These are phyloP conservation scores for Suillia variegata DNA, from an alignment of 2,888 invertebrate species.

Conservation along the genomic window DNA sequence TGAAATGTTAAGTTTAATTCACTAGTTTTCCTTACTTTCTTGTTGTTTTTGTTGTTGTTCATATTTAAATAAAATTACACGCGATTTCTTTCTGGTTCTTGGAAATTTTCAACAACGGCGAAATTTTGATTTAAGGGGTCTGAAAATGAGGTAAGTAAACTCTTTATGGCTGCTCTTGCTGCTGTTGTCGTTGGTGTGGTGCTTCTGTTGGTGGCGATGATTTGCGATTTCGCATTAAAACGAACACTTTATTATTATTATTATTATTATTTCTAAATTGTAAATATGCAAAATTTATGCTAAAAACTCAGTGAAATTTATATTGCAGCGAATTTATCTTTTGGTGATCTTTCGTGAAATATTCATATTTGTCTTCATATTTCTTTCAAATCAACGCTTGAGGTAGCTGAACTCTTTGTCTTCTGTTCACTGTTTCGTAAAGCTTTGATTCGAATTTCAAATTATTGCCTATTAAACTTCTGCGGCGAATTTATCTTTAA, in stretches of 20 bases:
- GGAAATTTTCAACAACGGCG: neutral
- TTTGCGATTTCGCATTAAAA: too few relatives aligned
- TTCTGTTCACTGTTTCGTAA: too few relatives aligned
- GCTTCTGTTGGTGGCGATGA: neutral
- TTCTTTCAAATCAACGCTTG: too few relatives aligned
- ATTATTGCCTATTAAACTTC: too few relatives aligned
- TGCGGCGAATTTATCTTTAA: conserved; percentile 10
- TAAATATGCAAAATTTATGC: too few relatives aligned
- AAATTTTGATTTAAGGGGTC: neutral
- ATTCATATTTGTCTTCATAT: too few relatives aligned
- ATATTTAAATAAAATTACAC: conserved; percentile 24
- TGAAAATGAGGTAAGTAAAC: neutral
- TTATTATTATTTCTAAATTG: too few relatives aligned
- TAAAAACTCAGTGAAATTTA: too few relatives aligned
- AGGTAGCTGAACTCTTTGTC: too few relatives aligned
- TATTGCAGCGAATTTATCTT: conserved; percentile 5
- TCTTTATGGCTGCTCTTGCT: neutral
- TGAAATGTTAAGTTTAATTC: conserved; percentile 1
- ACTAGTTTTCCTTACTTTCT: conserved; percentile 5
- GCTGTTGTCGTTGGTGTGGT: neutral
- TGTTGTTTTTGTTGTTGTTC: conserved; percentile 5
- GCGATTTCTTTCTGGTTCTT: conserved; percentile 12
- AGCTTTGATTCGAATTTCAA: too few relatives aligned
- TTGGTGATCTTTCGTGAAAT: too few relatives aligned
- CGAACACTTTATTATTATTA: too few relatives aligned